Evolutionary conservation across 1,140 invertebrate genomes (phyloP).

Genomic region (Harpegnathos saltator): DNA sequence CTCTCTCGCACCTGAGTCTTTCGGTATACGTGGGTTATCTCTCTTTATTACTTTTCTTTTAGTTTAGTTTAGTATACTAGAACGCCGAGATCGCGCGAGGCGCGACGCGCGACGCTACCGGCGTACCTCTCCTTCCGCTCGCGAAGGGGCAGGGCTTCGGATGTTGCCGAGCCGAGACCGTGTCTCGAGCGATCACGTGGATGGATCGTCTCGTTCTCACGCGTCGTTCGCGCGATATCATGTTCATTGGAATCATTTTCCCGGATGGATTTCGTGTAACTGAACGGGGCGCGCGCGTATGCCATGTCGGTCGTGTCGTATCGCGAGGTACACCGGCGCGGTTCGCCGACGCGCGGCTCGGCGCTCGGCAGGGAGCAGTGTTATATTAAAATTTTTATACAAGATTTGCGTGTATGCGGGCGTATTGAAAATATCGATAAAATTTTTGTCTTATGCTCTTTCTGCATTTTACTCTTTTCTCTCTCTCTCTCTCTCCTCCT

Average conservation of each 20-base stretch:
- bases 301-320: too few relatives aligned
- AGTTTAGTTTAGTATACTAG: slow-evolving; percentile 84
- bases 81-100: slow-evolving; percentile 71
- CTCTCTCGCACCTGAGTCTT: slow-evolving; percentile 85
- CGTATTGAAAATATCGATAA: slow-evolving; percentile 81
- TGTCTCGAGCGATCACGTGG: not conserved
- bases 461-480: not conserved
- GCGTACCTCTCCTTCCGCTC: slow-evolving; percentile 27
- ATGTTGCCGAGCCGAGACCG: not conserved
- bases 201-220: not conserved
- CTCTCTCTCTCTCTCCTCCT: slow-evolving; percentile 30
- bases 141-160: not conserved
- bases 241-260: too few relatives aligned
- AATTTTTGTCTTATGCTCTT: slow-evolving; percentile 71
- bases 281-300: not conserved
- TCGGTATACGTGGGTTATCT: slow-evolving; percentile 84
- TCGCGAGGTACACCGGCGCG: slow-evolving; percentile 32
- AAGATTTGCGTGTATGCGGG: slow-evolving; percentile 77
- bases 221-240: not conserved
- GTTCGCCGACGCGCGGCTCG: slow-evolving; percentile 35
- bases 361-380: slow-evolving; percentile 63
- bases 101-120: slow-evolving; percentile 10
- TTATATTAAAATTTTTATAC: slow-evolving; percentile 80
- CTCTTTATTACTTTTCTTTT: slow-evolving; percentile 74
- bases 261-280: slow-evolving; percentile 1